phyloP scores from a whole-genome alignment of 2,113 vertebrate species.

The Saguinus imperator region DNA sequence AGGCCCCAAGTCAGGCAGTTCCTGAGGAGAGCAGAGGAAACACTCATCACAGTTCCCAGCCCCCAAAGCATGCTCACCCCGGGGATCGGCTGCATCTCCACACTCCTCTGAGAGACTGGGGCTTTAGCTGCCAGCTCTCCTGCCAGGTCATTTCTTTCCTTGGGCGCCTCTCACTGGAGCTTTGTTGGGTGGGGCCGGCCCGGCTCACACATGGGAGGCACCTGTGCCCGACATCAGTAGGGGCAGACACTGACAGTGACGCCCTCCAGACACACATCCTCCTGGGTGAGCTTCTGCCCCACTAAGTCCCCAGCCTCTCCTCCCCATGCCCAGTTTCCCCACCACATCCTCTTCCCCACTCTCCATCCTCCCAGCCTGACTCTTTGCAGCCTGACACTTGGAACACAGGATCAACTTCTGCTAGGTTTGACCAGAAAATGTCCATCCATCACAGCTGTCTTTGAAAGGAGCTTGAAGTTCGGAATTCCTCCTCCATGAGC shows the following conservation, averaged over 20 bases:
- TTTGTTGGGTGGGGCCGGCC: constrained; percentile 30
- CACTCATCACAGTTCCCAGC: background rate
- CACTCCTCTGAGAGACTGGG: too few relatives aligned
- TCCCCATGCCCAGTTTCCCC: rapidly evolving
- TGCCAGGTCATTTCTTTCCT: constrained; percentile 56
- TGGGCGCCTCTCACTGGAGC: constrained; percentile 61
- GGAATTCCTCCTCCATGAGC: background rate
- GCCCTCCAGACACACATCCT: constrained; percentile 71
- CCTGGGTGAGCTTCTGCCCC: constrained; percentile 49
- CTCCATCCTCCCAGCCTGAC: background rate
- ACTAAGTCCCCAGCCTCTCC: constrained; percentile 38
- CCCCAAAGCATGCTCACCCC: background rate
- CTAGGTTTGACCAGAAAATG: constrained; percentile 68
- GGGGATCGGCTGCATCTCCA: background rate
- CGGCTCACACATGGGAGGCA: background rate
- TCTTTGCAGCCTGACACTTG: constrained; percentile 4
- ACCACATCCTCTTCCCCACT: rapidly evolving
- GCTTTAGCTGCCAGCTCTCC: background rate
- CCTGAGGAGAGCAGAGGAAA: background rate
- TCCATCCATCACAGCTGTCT: background rate
- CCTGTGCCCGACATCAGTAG: constrained; percentile 62
- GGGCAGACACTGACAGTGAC: constrained; percentile 55
- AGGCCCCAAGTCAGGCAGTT: background rate
- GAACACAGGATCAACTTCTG: constrained; percentile 29
- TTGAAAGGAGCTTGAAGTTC: background rate